These are phyloP conservation scores for Simalia tracyae DNA, from an alignment of 2,797 vertebrate genomes.

Conservation along the genomic window DNA sequence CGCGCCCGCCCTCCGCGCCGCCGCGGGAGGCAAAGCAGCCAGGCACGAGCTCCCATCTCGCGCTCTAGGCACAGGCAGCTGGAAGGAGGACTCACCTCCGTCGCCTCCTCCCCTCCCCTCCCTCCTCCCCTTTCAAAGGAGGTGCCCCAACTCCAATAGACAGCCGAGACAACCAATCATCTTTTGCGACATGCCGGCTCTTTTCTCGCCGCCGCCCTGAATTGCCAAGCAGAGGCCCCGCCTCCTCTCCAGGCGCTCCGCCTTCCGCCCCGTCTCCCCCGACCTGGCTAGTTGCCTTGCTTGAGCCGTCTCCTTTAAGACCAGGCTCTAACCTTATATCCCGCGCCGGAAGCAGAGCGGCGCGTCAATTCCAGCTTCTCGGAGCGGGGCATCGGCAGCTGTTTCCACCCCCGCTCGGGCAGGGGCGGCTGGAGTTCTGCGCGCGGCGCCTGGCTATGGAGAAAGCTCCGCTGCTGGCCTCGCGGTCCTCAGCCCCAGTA, in stretches of 20 bases:
- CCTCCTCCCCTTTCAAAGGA: neutral
- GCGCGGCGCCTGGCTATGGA: neutral
- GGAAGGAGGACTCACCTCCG: neutral
- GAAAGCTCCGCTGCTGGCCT: neutral
- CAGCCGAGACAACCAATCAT: neutral
- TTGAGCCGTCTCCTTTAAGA: constrained; percentile 34
- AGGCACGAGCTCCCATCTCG: neutral
- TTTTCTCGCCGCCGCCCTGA: neutral
- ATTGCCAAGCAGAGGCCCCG: too few relatives aligned
- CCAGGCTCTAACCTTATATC: neutral
- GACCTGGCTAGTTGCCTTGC: neutral
- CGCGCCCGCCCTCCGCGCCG: neutral
- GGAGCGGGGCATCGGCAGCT: neutral
- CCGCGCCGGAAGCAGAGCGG: constrained; percentile 26
- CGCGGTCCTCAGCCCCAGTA: neutral
- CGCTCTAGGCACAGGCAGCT: neutral
- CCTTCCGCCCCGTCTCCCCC: rapidly evolving
- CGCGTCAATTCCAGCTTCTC: neutral
- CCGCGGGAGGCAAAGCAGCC: neutral
- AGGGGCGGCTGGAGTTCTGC: neutral
- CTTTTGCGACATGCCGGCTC: neutral
- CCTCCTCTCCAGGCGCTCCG: neutral
- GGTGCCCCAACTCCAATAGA: too few relatives aligned
- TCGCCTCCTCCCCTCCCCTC: neutral
- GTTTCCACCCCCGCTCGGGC: too few relatives aligned